Evolutionary conservation across 2,113 vertebrate genomes (phyloP).

Genomic region (Onychostruthus taczanowskii): DNA sequence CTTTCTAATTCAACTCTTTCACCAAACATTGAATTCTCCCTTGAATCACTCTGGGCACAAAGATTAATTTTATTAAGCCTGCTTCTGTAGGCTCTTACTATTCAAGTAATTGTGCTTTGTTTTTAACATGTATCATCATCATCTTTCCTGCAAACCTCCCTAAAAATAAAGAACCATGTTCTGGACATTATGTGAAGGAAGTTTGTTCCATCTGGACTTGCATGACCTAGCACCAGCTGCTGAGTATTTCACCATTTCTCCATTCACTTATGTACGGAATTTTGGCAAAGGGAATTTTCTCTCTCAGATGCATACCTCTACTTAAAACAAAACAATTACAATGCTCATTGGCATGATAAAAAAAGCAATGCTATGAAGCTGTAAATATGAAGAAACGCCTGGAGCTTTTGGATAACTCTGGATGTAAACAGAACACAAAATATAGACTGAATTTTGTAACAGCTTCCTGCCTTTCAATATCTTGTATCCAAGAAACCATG

Average conservation of each 20-base stretch:
- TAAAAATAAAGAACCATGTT: slow-evolving; percentile 28
- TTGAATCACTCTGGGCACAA: neutral
- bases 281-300: slow-evolving; percentile 49
- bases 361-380: slow-evolving; percentile 4
- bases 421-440: slow-evolving; percentile 39
- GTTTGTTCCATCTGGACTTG: slow-evolving; percentile 58
- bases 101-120: neutral
- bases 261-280: slow-evolving; percentile 42
- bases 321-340: slow-evolving; percentile 36
- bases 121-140: neutral
- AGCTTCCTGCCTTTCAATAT: neutral
- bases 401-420: neutral
- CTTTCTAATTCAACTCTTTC: neutral
- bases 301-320: slow-evolving; percentile 43
- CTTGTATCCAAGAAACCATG: neutral
- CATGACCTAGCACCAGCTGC: slow-evolving; percentile 59
- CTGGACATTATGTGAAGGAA: slow-evolving; percentile 45
- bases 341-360: slow-evolving; percentile 1
- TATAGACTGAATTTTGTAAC: slow-evolving; percentile 8
- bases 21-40: neutral
- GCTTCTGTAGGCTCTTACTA: neutral
- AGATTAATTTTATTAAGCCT: neutral
- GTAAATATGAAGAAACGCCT: slow-evolving; percentile 15
- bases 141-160: neutral
- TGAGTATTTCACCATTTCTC: slow-evolving; percentile 53